Percentiles rank a stretch among this genome's conserved stretches.
These are phyloP conservation scores for Trochalopteron elliotii DNA, from an alignment of 2,113 vertebrate species.

Conservation along the genomic window DNA sequence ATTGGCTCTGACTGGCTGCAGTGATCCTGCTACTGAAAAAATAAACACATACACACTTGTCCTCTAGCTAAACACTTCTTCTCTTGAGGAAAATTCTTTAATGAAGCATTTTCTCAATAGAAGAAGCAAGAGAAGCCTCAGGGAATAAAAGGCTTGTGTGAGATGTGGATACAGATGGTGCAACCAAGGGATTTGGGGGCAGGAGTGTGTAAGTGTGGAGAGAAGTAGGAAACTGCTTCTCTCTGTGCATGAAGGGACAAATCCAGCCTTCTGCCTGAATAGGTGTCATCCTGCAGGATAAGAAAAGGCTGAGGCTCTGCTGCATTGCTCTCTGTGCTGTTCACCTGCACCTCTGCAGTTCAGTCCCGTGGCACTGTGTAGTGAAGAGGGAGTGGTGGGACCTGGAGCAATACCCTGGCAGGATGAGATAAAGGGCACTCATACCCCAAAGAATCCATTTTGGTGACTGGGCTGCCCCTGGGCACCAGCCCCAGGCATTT, in stretches of 20 bases:
- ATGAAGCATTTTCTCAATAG: not conserved
- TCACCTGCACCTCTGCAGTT: not conserved
- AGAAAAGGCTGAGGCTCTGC: not conserved
- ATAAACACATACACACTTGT: rapidly evolving
- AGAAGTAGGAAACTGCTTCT: not conserved
- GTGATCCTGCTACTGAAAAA: not conserved
- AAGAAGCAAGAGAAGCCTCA: not conserved
- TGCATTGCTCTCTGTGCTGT: not conserved
- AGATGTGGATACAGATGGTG: not conserved
- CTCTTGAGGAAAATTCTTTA: not conserved
- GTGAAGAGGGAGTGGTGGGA: not conserved
- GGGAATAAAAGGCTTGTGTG: not conserved
- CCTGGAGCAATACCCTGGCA: not conserved
- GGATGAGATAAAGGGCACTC: not conserved
- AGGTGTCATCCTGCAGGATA: not conserved
- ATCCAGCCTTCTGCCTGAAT: not conserved
- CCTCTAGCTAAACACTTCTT: not conserved
- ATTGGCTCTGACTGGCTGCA: not conserved
- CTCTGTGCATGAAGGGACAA: not conserved
- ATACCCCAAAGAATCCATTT: not conserved
- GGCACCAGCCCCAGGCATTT: not conserved
- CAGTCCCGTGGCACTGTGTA: no score
- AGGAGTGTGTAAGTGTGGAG: not conserved
- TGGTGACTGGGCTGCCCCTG: not conserved
- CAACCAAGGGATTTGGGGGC: not conserved